Evolutionary conservation across 2,888 invertebrate genomes (phyloP), one percentile per base, ranked within the genome.

Genomic region (Drosophila niveifrons): DNA sequence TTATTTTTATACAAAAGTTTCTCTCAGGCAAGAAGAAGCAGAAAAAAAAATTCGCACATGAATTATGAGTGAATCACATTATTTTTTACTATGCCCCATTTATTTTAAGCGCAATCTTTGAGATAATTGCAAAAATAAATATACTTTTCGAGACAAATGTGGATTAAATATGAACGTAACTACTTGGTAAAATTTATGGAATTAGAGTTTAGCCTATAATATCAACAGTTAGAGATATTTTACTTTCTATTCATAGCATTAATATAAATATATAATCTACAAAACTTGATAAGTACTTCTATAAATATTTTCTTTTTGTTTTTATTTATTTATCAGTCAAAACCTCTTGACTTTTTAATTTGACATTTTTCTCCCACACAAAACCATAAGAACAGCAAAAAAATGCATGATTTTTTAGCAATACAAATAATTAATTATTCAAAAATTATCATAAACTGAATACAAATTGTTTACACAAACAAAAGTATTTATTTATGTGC

Each of bases 401-500:
- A 3, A 11, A 9, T 31, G 4, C 36, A 36, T 34, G 36, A 36
- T 36, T 51, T 9, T 6, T 11, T 9, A 46, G 13, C 29, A 39
- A 34, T 44, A 41, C 34, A 64, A 58, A 28, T 31, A 48, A 15
- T 41, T 47, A 63, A 63, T 13, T 36, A 36, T 36, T n/a, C 18
- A 28, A 47, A 39, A 36, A 58, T 23, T 36, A 28, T 10, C 34
- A 10, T 17, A n/a, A 51, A 17, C 50, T 39, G 23, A 23, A 39
- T 47, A 17, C 17, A 8, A 41, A 41, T 41, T 41, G 39, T 15
- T 41, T 41, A 41, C 39, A 13, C 39, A 15, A 41, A n/a, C 41
- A 41, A 44, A 31, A 7, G 10, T 31, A 28, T 29, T 11, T 56
- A 13, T 47, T 11, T 48, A 2, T 36, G 18, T 51, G 13, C 44